Evolutionary conservation across 1,140 invertebrate genomes (phyloP).

Genomic region (Mycetomoellerius zeteki): DNA sequence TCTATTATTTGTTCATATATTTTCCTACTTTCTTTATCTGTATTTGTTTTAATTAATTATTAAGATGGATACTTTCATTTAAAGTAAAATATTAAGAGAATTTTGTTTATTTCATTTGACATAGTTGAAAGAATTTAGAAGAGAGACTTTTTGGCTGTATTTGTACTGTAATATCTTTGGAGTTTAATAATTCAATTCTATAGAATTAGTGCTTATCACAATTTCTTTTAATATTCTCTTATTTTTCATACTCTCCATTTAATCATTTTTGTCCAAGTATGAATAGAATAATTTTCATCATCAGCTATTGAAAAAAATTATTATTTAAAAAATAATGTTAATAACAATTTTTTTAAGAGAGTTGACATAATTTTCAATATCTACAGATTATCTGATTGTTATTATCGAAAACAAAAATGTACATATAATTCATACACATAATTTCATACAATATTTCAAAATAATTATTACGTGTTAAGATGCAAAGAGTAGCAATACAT

Average conservation of each 20-base stretch:
- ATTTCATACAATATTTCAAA: background rate
- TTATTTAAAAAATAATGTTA: background rate
- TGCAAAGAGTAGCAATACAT: background rate
- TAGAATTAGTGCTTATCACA: background rate
- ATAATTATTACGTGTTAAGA: background rate
- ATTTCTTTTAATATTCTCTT: background rate
- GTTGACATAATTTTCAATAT: no score
- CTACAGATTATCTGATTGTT: background rate
- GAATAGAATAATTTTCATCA: background rate
- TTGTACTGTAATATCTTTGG: background rate
- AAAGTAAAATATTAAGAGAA: background rate
- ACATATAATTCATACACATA: background rate
- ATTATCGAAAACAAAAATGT: background rate
- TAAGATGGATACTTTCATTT: background rate
- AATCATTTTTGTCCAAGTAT: background rate
- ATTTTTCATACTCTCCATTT: background rate
- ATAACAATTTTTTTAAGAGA: background rate
- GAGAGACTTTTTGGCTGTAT: no score
- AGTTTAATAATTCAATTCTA: background rate
- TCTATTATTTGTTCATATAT: no score
- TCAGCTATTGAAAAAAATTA: background rate
- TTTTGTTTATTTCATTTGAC: background rate
- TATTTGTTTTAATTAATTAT: constrained; percentile 9
- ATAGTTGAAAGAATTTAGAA: background rate
- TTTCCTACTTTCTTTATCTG: no score